Evolutionary conservation across 1,140 invertebrate species (phyloP), one percentile per base, ranked within the genome.

Genomic region (Potamilus streckersoni): DNA sequence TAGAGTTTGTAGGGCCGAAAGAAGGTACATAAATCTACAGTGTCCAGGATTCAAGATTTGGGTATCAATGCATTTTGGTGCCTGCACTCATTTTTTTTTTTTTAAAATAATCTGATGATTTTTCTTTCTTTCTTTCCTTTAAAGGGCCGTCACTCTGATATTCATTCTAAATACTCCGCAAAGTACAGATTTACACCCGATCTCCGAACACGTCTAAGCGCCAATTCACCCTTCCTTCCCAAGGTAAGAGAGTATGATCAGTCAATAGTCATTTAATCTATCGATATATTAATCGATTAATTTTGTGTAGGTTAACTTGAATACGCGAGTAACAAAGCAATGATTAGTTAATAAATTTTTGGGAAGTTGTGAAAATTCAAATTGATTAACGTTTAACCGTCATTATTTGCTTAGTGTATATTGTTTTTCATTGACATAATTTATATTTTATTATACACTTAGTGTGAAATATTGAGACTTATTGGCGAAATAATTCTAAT

Each of bases 171-270:
- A 20, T 86, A 84, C 70, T 87, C 85, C 3, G 85, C 85, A 15
- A 82, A 83, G 57, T 86, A 82, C 63, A 79, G 86, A 66, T 74
- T 81, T 62, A 80, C 81, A 31, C 80, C 85, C 6, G 83, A 85
- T 58, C 76, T 80, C 15, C 70, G 74, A 55, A 80, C 79, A 6
- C 75, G 78, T 27, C 78, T 81, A 17, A 83, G 80, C 68, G 86
- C 86, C 16, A 83, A 84, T 49, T 85, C 85, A 16, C 86, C 86
- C 0, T 87, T 84, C 61, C 64, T 87, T 49, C 84, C 82, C n/a
- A 84, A 82, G 81, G 86, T 87, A 74, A 73, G 69, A 61, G 57
- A 5, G 49, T 55, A 19, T 15, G 15, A 15, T 67, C 14, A n/a
- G 2, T 67, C n/a, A 5, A 23, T 55, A 16, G 19, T 66, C 2